phyloP scores from a whole-genome alignment of 2,113 vertebrate genomes.

The Tiliqua scincoides region DNA sequence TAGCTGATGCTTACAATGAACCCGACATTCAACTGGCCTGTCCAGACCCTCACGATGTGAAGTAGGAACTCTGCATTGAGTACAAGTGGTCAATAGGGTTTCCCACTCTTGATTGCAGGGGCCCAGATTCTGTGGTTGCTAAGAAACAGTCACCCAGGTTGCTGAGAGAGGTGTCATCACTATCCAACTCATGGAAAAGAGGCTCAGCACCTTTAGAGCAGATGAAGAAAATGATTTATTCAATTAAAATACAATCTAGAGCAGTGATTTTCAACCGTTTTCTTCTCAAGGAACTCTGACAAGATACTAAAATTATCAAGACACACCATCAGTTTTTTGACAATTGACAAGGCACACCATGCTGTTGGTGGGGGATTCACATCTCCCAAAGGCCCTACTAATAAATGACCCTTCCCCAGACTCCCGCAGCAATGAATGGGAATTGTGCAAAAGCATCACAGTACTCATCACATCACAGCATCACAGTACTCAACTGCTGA shows the following conservation, averaged over 20 bases:
- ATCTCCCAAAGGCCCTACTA: too few species aligned
- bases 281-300: too few species aligned
- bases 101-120: constrained; percentile 82
- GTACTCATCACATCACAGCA: too few species aligned
- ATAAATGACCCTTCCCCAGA: too few species aligned
- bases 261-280: too few species aligned
- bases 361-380: too few species aligned
- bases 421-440: too few species aligned
- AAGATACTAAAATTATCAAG: too few species aligned
- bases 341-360: too few species aligned
- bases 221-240: constrained; percentile 6
- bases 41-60: constrained; percentile 85
- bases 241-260: not conserved
- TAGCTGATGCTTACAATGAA: not conserved
- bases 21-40: not conserved
- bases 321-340: too few species aligned
- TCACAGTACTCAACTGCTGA: not conserved
- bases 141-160: constrained; percentile 87
- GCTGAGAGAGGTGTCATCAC: constrained; percentile 85
- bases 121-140: constrained; percentile 79
- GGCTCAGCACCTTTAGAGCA: constrained; percentile 83
- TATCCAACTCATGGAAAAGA: constrained; percentile 86
- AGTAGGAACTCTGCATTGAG: constrained; percentile 99
- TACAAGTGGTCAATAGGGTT: constrained; percentile 97
- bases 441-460: not conserved